phyloP scores from a whole-genome alignment of 2,888 invertebrate genomes.

The Pedicia rivosa region DNA sequence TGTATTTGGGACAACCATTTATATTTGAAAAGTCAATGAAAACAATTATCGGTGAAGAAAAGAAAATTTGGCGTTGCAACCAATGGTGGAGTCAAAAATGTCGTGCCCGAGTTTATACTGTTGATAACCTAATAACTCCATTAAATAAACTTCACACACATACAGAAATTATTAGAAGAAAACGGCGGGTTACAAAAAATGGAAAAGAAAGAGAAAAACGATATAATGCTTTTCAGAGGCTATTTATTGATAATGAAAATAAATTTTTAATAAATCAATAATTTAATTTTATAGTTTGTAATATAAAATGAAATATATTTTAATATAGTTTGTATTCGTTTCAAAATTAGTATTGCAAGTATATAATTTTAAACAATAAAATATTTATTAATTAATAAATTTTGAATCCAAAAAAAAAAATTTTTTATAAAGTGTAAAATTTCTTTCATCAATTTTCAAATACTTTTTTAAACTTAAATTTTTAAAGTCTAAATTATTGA shows the following conservation, averaged over 20 bases:
- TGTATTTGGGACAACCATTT: constrained; percentile 30
- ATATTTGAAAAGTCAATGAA: constrained; percentile 29
- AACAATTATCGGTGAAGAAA: constrained; percentile 19
- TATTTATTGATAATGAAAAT: neutral
- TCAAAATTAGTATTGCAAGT: too few relatives aligned
- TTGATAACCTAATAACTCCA: constrained; percentile 26
- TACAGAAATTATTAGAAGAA: constrained; percentile 29
- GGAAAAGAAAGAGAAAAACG: neutral
- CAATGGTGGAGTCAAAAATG: constrained; percentile 33
- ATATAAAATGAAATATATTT: too few relatives aligned
- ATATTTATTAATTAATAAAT: too few relatives aligned
- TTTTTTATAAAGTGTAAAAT: too few relatives aligned
- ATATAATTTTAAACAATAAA: too few relatives aligned
- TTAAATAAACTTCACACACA: constrained; percentile 31
- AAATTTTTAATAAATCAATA: neutral
- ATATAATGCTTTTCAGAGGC: too few relatives aligned
- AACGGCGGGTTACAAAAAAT: constrained; percentile 21
- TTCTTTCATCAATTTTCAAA: too few relatives aligned
- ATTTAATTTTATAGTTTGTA: constrained; percentile 1
- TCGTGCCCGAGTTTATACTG: constrained; percentile 29
- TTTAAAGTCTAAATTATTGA: too few relatives aligned
- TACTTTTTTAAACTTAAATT: too few relatives aligned
- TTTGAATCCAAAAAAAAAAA: too few relatives aligned
- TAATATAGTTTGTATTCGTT: too few relatives aligned
- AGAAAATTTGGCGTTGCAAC: constrained; percentile 31